These are phyloP conservation scores for Fistularia tabacaria DNA, from an alignment of 2,797 vertebrate species.

Conservation along the genomic window DNA sequence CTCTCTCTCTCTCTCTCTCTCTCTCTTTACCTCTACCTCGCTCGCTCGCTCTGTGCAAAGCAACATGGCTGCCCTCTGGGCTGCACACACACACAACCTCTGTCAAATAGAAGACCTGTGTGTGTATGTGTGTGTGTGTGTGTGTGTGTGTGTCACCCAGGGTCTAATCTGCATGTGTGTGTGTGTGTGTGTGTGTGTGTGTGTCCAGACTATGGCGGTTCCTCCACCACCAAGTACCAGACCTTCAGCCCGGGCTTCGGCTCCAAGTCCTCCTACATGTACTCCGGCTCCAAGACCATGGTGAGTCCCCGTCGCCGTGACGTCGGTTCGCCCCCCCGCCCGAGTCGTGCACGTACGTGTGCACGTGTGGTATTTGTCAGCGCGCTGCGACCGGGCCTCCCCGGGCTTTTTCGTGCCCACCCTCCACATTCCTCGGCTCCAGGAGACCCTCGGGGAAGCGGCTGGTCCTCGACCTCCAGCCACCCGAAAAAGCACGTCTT, in stretches of 20 bases:
- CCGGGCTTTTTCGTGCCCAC: slow-evolving; percentile 44
- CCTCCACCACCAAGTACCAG: slow-evolving; percentile 67
- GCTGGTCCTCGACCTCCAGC: too few relatives aligned
- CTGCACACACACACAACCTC: too few relatives aligned
- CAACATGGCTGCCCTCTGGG: too few relatives aligned
- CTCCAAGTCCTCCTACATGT: slow-evolving; percentile 72
- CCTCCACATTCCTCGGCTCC: slow-evolving; percentile 55
- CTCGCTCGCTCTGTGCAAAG: not conserved
- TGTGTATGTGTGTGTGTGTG: too few relatives aligned
- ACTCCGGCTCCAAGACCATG: slow-evolving; percentile 54
- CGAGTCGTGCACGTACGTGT: slow-evolving; percentile 1
- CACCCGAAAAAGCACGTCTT: too few relatives aligned
- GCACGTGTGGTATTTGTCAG: slow-evolving; percentile 66
- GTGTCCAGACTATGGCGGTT: slow-evolving; percentile 65
- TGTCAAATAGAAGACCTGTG: too few relatives aligned
- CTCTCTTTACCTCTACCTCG: not conserved
- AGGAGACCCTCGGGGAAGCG: slow-evolving; percentile 9
- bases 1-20: not conserved
- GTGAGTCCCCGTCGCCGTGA: slow-evolving; percentile 59
- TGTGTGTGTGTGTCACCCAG: too few relatives aligned
- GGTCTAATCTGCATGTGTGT: too few relatives aligned
- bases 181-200: slow-evolving; percentile 17
- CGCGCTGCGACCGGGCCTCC: slow-evolving; percentile 27
- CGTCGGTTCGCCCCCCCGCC: not conserved
- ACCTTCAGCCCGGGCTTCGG: slow-evolving; percentile 65